Evolutionary conservation across 2,113 vertebrate species (phyloP), one percentile per base, ranked within the genome.

Genomic region (Silurus glanis): DNA sequence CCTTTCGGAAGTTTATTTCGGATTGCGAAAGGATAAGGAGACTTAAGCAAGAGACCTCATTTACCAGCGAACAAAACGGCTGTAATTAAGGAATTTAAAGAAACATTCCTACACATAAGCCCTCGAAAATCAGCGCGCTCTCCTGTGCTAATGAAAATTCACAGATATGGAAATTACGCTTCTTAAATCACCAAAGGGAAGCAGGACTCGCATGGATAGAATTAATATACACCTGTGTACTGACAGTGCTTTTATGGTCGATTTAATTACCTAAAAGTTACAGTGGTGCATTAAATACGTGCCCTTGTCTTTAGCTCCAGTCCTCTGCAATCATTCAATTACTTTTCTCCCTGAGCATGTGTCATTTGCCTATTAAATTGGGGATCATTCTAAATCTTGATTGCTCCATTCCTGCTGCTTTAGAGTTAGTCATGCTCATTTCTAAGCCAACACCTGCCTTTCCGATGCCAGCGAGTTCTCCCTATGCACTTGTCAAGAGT

Each of bases 141-240:
- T n/a, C 13, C 12, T 21, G 45, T 72, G 62, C 47, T 71, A 47
- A 55, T 37, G 51, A 67, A 82, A 78, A 88, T 88, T 56, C 21
- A 64, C 79, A 61, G 23, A 83, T 58, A 49, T 45, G 37, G 47
- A 78, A 59, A 82, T 90, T 85, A 87, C 71, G 64, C 53, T 12
- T 55, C 45, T 45, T 64, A n/a, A 25, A 82, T 94, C 93, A 10
- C 93, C 91, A 94, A 93, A 91, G 91, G 92, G 92, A 92, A 90
- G 75, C 83, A 90, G 86, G 84, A 90, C 87, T 90, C 76, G 89
- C 89, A 90, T 83, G 83, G 91, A 37, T 78, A 19, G 51, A 59
- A 86, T 84, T 80, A 56, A 84, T 85, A 45, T 80, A 56, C 51
- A 67, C 2, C 59, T 88, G 67, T 84, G 83, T 78, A 83, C 72